Conservation (phyloP, 2,888 invertebrate species). For the Endomychus coccineus region DNA sequence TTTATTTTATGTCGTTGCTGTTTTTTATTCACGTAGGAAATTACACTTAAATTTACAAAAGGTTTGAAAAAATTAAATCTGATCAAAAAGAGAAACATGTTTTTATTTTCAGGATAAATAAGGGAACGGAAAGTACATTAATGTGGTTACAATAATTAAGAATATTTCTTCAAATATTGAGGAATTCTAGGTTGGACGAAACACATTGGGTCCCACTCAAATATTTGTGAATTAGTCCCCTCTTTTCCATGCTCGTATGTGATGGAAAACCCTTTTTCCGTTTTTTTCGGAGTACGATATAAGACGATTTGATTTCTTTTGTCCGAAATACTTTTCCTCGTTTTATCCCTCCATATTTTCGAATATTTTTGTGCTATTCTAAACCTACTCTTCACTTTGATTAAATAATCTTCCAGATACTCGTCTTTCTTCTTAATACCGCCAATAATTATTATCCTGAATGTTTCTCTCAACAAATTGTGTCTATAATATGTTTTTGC, state of each 20-base stretch:
- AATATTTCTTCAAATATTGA: constrained; percentile 20
- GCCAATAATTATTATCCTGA: constrained; percentile 25
- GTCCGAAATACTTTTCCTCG: constrained; percentile 19
- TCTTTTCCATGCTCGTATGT: constrained; percentile 1
- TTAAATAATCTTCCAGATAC: constrained; percentile 14
- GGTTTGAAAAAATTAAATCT: too few relatives aligned
- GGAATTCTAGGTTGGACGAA: constrained; percentile 29
- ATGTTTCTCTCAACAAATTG: constrained; percentile 22
- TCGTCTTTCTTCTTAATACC: constrained; percentile 23
- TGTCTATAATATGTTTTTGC: constrained; percentile 27
- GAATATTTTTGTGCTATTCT: constrained; percentile 30
- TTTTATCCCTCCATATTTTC: constrained; percentile 28
- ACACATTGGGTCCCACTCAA: constrained; percentile 28
- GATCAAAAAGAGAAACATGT: too few relatives aligned
- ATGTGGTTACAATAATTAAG: too few relatives aligned
- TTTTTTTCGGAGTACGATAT: not conserved
- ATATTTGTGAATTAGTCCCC: constrained; percentile 7
- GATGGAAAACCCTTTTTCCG: not conserved
- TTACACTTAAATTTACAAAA: too few relatives aligned
- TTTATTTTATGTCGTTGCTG: too few relatives aligned
- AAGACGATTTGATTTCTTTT: constrained; percentile 5
- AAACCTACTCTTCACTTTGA: constrained; percentile 20
- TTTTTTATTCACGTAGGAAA: too few relatives aligned
- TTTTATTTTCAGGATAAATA: too few relatives aligned
- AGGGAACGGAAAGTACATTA: too few relatives aligned